Base-by-base conservation (phyloP, 2,113 vertebrate genomes). In the Atrichornis clamosus region DNA sequence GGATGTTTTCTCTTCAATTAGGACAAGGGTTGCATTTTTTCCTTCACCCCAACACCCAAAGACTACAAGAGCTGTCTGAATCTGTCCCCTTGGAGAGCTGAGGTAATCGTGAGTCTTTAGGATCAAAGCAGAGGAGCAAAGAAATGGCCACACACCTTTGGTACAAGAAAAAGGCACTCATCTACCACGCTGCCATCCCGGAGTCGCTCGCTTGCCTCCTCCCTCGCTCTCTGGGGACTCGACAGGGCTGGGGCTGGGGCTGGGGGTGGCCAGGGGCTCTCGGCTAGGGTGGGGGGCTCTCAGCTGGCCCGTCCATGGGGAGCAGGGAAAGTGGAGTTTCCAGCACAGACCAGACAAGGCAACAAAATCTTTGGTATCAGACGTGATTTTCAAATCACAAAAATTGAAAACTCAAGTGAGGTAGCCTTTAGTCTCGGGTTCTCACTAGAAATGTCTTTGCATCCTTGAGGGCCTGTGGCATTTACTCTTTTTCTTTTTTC, bases 101-200 rank as follows among this genome's bases (percentile, higher is more conserved):
- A 95, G 97, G 97, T 94, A 94, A 89, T 16, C 4, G 84, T 53
- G 87, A 95, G 94, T 93, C 70, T 91, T 87, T 39, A 92, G 97
- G 97, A 90, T 95, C 81, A 58, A 95, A 96, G 95, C 95, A 88
- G 92, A 96, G 95, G 95, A 96, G 95, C 95, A 91, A 87, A 87
- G 95, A 82, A 96, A 97, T 95, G 93, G 94, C 93, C 96, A 97
- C 95, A 98, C 98, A 98, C 98, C 98, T 98, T 98, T 99, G 98
- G 99, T 99, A 99, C 98, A 99, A 98, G 98, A 98, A 99, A 98
- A 99, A 99, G 99, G 99, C 99, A 99, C 99, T 99, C 99, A 98
- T 98, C 98, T 98, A 98, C 97, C 97, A 98, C 74, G 80, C 97
- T 87, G 87, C 97, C 98, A 93, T 98, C 98, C 98, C 93, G n/a